Evolutionary conservation across 2,888 invertebrate genomes (phyloP).

Genomic region (Bembecia ichneumoniformis): DNA sequence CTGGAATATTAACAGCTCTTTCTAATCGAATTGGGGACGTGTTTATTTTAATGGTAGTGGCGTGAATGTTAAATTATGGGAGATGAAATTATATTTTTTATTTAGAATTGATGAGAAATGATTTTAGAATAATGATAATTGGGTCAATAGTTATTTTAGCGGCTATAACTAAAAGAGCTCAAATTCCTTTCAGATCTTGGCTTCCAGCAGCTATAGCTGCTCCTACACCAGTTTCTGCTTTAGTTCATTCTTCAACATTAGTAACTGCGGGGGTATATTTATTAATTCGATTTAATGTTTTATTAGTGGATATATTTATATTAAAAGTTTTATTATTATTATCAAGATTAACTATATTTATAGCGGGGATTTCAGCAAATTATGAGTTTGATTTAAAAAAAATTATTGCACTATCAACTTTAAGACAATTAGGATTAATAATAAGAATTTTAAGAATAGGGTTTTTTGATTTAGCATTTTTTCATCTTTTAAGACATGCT

Average conservation of each 20-base stretch:
- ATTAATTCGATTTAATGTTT: conserved; percentile 77
- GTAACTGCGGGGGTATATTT: conserved; percentile 84
- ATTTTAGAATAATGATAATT: conserved; percentile 53
- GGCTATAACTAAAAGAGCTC: conserved; percentile 83
- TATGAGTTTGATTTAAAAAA: conserved; percentile 82
- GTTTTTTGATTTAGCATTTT: conserved; percentile 72
- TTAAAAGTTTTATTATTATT: conserved; percentile 67
- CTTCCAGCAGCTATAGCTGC: conserved; percentile 83
- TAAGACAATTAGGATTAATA: conserved; percentile 83
- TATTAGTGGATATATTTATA: conserved; percentile 51
- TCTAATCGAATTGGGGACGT: conserved; percentile 83
- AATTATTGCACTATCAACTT: conserved; percentile 83
- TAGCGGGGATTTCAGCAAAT: conserved; percentile 72
- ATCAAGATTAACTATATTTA: conserved; percentile 73
- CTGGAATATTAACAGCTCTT: conserved; percentile 80
- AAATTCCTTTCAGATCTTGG: conserved; percentile 85
- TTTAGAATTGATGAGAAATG: conserved; percentile 59
- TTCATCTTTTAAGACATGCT: conserved; percentile 81
- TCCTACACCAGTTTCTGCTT: conserved; percentile 82
- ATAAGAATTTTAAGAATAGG: conserved; percentile 75
- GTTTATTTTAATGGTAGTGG: conserved; percentile 74
- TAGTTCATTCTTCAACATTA: conserved; percentile 83
- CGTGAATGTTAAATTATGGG: conserved; percentile 70
- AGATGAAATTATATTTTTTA: conserved; percentile 71
- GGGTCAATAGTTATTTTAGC: conserved; percentile 62